Percentiles rank a stretch among this genome's conserved stretches.
phyloP scores from a whole-genome alignment of 1,140 invertebrate genomes.

The Drosophila bifasciata region DNA sequence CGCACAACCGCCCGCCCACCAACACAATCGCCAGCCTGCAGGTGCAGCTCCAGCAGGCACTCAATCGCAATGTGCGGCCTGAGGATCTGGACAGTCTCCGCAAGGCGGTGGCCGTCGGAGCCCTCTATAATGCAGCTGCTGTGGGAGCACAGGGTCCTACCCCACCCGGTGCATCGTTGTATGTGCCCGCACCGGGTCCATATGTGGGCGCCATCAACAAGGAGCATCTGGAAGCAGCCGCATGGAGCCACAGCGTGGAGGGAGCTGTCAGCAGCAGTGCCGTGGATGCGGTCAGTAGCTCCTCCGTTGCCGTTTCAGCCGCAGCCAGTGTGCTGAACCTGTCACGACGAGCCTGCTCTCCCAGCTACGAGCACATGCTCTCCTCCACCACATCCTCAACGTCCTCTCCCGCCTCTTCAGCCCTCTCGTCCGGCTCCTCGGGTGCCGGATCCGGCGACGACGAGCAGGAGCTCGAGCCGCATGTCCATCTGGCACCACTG shows the following conservation, averaged over 20 bases:
- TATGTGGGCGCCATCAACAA: slow-evolving; percentile 44
- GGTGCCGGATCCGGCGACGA: slow-evolving; percentile 88
- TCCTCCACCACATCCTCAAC: slow-evolving; percentile 69
- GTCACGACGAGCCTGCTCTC: slow-evolving; percentile 85
- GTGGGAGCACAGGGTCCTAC: slow-evolving; percentile 40
- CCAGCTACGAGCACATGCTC: slow-evolving; percentile 75
- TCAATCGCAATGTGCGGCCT: slow-evolving; percentile 69
- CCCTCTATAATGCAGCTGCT: slow-evolving; percentile 58
- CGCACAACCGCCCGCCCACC: slow-evolving; percentile 77
- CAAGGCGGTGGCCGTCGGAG: slow-evolving; percentile 72
- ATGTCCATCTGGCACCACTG: slow-evolving; percentile 42
- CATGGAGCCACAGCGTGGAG: slow-evolving; percentile 52
- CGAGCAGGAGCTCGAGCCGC: slow-evolving; percentile 74
- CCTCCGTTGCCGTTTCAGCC: slow-evolving; percentile 41
- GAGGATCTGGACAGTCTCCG: slow-evolving; percentile 78
- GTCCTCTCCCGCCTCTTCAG: slow-evolving; percentile 40
- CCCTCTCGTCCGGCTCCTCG: slow-evolving; percentile 84
- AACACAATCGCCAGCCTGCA: slow-evolving; percentile 72
- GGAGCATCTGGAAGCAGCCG: slow-evolving; percentile 61
- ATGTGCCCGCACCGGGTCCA: slow-evolving; percentile 19
- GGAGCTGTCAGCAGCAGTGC: slow-evolving; percentile 68
- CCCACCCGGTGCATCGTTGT: slow-evolving; percentile 13
- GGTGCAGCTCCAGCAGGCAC: slow-evolving; percentile 68
- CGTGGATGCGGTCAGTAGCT: slow-evolving; percentile 68
- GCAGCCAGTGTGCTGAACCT: slow-evolving; percentile 88